Base-by-base conservation (phyloP, 2,113 vertebrate genomes). In the Haliaeetus leucogaster region DNA sequence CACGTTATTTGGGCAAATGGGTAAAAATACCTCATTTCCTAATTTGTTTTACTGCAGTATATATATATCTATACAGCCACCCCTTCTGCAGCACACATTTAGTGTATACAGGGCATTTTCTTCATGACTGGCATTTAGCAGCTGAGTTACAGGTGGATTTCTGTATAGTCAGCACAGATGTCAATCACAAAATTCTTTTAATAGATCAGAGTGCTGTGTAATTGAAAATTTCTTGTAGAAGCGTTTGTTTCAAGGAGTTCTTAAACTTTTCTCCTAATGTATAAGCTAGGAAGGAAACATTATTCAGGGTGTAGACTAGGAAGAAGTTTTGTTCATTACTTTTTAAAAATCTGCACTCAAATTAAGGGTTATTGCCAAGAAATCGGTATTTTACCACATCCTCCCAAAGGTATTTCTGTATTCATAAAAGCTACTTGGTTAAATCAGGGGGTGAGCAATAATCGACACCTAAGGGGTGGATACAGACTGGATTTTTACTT, bases 91-190 rank as follows among this genome's bases (percentile, higher is more conserved):
- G 67, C 62, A 34, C 58, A 55, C 42, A 2, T 22, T 3, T 6
- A 45, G 45, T 34, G 30, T 34, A 9, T n/a, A 14, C 52, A 55
- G 58, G 67, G n/a, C 34, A 36, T 82, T 68, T 71, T 82, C 79
- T 47, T 30, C 25, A 45, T 45, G 58, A 9, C 34, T 82, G 89
- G 66, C 32, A 30, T 38, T 82, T 53, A 83, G 62, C 63, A 92
- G 86, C 83, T 80, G 80, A 67, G 30, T 74, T 89, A 86, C 52
- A 73, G 86, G 67, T 86, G 82, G 80, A 83, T 83, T 89, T 91
- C 34, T 95, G 36, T 52, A 13, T 6, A 40, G 45, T 70, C 77
- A 91, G 83, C 80, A 65, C 32, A 86, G 79, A 67, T 92, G 67
- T 2, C 61, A 58, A 68, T 61, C 53, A 23, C 27, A 71, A 88